Evolutionary conservation across 2,797 vertebrate species (phyloP).

Genomic region (Macrochelys suwanniensis): DNA sequence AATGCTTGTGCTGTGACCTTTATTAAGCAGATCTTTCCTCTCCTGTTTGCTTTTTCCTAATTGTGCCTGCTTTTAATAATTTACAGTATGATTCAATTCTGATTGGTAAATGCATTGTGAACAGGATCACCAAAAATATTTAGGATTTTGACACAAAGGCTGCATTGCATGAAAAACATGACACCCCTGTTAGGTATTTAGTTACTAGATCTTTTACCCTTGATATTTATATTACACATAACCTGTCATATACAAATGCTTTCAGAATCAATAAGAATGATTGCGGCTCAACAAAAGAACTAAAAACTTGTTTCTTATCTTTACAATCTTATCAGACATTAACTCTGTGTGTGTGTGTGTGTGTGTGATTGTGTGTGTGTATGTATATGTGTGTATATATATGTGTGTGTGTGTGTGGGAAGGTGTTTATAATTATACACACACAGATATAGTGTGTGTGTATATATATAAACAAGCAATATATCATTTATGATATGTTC

Average conservation of each 20-base stretch:
- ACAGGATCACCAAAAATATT: slow-evolving; percentile 30
- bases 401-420: neutral
- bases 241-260: slow-evolving; percentile 63
- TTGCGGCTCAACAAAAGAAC: slow-evolving; percentile 33
- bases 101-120: slow-evolving; percentile 61
- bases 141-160: slow-evolving; percentile 1
- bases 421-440: neutral
- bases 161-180: slow-evolving; percentile 12
- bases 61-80: slow-evolving; percentile 64
- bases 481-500: neutral
- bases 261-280: slow-evolving; percentile 40
- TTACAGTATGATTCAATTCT: slow-evolving; percentile 29
- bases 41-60: slow-evolving; percentile 72
- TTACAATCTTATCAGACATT: slow-evolving; percentile 33
- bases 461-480: neutral
- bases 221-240: slow-evolving; percentile 38
- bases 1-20: slow-evolving; percentile 64
- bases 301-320: slow-evolving; percentile 41
- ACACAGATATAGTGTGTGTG: neutral
- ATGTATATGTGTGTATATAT: neutral
- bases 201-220: neutral
- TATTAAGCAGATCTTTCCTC: slow-evolving; percentile 62
- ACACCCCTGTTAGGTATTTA: neutral
- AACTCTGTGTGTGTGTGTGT: slow-evolving; percentile 35
- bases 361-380: too few species aligned